Base-by-base conservation (phyloP, 1,140 invertebrate species). In the Hylyphantes graminicola region DNA sequence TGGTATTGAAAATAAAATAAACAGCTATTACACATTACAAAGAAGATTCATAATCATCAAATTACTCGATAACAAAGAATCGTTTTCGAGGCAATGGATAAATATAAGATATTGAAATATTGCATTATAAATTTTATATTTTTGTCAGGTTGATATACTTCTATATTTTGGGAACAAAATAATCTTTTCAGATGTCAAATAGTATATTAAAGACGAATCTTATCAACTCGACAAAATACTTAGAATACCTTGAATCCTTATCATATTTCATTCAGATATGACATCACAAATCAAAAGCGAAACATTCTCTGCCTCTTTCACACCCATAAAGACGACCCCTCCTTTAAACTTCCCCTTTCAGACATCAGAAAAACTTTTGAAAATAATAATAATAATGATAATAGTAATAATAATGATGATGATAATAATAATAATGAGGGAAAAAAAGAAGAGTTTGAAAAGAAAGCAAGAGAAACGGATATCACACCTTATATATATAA, bases 241-340 rank as follows among this genome's bases (percentile, higher is more conserved):
- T 35, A 1, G 5, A 35, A 35, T 35, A 2, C 35, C 35, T 35
- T 67, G 5, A 48, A 78, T 8, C 48, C 11, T 64, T 61, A 64
- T 78, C 74, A 76, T 64, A 50, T 67, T 67, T 67, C 63, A 35
- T 35, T 35, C 35, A 2, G 35, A 35, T 35, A 35, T 35, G 35
- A 35, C 35, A 65, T 78, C 76, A 78, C 55, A 78, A 78, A 78
- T n/a, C 63, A 50, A 50, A 78, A 78, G 53, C 76, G 67, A 78
- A 61, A 57, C 57, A 61, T 9, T 65, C 35, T 21, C 55, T 51
- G 0, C 7, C 10, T 35, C 17, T 13, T 70, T 50, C 19, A 48
- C n/a, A n/a, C n/a, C 17, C n/a, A n/a, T 53, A 35, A 61, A 35
- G 12, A 48, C 63, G 48, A 64, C 17, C 76, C 76, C 35, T 35